Evolutionary conservation across 2,888 invertebrate genomes (phyloP), one percentile per base, ranked within the genome.

Genomic region (Sphecodes monilicornis): DNA sequence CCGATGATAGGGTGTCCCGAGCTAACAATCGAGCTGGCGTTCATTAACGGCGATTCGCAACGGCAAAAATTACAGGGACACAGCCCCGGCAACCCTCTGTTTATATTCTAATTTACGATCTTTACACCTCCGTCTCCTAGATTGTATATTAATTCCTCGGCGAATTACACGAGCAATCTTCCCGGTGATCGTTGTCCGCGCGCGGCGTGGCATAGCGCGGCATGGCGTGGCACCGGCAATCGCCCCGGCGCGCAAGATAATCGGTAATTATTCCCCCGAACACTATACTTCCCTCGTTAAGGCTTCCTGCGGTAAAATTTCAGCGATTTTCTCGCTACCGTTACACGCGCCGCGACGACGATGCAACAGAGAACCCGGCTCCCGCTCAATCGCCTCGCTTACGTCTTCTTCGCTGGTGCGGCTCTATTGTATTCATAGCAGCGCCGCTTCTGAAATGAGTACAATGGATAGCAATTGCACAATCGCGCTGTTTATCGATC

Each of bases 351-450:
- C 41, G 18, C 57, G 26, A 16, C 64, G 32, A 32, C 64, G 64
- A 32, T 32, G 32, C 32, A 64, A 64, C 64, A 32, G 8, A 26
- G 60, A 50, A n/a, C n/a, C 64, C 32, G 5, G 6, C 6, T 8
- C 8, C 50, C 22, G 6, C 46, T 3, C 46, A n/a, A n/a, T n/a
- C n/a, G n/a, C n/a, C 69, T n/a, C 71, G 66, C 60, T 83, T 79
- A 76, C 79, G 75, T 84, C 84, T 84, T 83, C 71, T 69, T 83
- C 84, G 64, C 71, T 32, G 64, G 46, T 70, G 57, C 46, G 66
- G 66, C 66, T 70, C 85, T 80, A 85, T 85, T 84, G 85, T 85
- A 84, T 84, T 85, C 85, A 84, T 74, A 84, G 84, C 76, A 85
- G 84, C 85, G 43, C 70, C 73, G 78, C 84, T 76, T 73, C 84